Base-by-base conservation (phyloP, 1,140 invertebrate genomes). In the Drosophila subobscura region DNA sequence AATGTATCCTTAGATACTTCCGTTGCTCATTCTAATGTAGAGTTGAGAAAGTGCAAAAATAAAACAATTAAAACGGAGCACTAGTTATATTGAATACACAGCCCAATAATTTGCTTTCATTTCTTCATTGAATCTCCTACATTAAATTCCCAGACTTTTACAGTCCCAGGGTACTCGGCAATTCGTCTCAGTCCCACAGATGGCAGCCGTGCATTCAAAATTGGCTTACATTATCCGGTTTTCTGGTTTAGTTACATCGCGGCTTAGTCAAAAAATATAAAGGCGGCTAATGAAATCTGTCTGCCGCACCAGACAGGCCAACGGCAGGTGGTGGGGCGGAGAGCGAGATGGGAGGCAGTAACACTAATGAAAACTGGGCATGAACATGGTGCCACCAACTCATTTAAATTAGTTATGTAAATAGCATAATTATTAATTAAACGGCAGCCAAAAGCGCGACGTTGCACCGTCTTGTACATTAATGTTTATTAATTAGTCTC, bases 401-500 rank as follows among this genome's bases (percentile, higher is more conserved):
- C 77, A 68, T 77, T 85, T 80, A 46, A 80, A 80, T 85, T 80
- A 77, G 81, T 71, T 86, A 85, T 86, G 77, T 86, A 84, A 84
- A 68, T 54, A 68, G 51, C 63, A 80, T 80, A 77, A 81, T 80
- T 84, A 77, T 80, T 64, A 80, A 86, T 76, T 80, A 77, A 83
- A 72, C 52, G 71, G 71, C 60, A 61, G 54, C 60, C 55, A 23
- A 54, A 59, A 51, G 63, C 51, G 54, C 60, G 20, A 54, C 50
- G 55, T 40, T 37, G 54, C 33, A 4, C 33, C 65, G 49, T 29
- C 42, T 23, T 45, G 29, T 4, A 72, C 42, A 44, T 64, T 84
- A 75, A 84, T 75, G 60, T 67, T 79, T 85, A 79, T 83, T 83
- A 85, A 85, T 83, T 67, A 79, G 58, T 23, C 65, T 14, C 12